Evolutionary conservation across 1,140 invertebrate genomes (phyloP).

Genomic region (Orius insidiosus): DNA sequence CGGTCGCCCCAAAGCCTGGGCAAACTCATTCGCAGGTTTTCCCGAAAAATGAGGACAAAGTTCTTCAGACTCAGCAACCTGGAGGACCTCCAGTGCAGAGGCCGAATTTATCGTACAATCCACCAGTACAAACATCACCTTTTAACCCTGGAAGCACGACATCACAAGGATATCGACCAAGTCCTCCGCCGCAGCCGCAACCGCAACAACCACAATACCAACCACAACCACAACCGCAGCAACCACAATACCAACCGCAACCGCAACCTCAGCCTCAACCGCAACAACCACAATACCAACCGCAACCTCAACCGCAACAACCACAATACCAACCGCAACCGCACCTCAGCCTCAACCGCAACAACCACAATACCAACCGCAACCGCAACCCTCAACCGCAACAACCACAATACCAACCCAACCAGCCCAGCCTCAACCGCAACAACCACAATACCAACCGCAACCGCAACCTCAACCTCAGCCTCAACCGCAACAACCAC

Average conservation of each 20-base stretch:
- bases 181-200: not conserved
- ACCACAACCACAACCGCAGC: not conserved
- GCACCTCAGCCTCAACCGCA: conserved; percentile 12
- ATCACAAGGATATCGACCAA: not conserved
- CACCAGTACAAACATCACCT: conserved; percentile 1
- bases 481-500: conserved; percentile 4
- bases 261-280: conserved; percentile 1
- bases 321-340: conserved; percentile 8
- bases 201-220: too few species aligned
- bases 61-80: not conserved
- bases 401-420: not conserved
- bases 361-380: not conserved
- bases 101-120: not conserved
- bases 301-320: conserved; percentile 12
- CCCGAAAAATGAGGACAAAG: conserved; percentile 15
- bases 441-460: not conserved
- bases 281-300: conserved; percentile 6
- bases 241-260: conserved; percentile 1
- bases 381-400: conserved; percentile 5
- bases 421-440: conserved; percentile 2
- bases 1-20: conserved; percentile 10
- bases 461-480: conserved; percentile 6
- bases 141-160: conserved; percentile 2
- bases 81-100: not conserved
- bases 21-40: conserved; percentile 14